Evolutionary conservation across 2,888 invertebrate genomes (phyloP), one percentile per base, ranked within the genome.

Genomic region (Choreutis nemorana): DNA sequence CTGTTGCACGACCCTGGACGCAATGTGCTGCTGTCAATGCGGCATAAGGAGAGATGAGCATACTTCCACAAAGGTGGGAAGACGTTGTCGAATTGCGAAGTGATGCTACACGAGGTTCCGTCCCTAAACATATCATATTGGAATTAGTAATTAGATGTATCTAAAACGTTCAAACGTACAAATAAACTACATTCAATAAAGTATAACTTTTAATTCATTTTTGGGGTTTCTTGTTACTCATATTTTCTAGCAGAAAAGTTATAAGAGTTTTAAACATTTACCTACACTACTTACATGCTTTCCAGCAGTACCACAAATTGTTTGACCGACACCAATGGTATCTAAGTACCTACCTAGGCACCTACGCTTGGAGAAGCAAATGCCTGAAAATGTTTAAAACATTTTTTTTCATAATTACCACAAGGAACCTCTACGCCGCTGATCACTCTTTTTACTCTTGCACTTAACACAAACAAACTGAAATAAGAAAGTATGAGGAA

Each of bases 21-120:
- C 79, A 80, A 37, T 80, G 79, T 0, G 78, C 78, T 1, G 77
- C 72, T 3, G 79, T 78, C 21, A 78, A 14, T 0, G 72, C 71
- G 15, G 44, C 48, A 2, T 50, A 29, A 4, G 47, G 36, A 2
- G 65, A 52, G 3, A 80, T 34, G 2, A 78, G 30, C 2, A 60
- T 57, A 2, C 65, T 64, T 0, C 75, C 77, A 34, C 79, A 80
- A 3, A 71, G 34, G 33, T 77, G 78, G 4, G 51, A 37, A 4
- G 33, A 32, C n/a, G 30, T 51, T 14, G 40, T 53, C 2, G 56
- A 41, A 37, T 68, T 64, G 11, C 59, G 53, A 27, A 80, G 44
- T 4, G 78, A 75, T 13, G 48, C 63, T 10, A 68, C 54, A 8
- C 61, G 51, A 7, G 60, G 59, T 30, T 63, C 57, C 1, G 41